Base-by-base conservation (phyloP, 1,140 invertebrate species). In the Laupala kohalensis region DNA sequence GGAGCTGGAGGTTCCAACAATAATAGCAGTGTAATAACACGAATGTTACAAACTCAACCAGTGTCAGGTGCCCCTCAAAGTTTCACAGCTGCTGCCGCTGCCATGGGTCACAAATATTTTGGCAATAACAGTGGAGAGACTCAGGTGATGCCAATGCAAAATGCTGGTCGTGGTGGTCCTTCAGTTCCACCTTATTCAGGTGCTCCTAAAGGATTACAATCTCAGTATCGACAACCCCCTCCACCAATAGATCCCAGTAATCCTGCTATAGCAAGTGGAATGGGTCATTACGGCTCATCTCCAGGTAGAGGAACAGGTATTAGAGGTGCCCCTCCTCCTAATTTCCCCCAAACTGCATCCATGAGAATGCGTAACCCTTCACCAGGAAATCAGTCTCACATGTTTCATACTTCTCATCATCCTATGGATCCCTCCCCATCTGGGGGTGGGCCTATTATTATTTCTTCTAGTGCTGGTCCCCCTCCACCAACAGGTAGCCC, bases 1-100 rank as follows among this genome's bases (percentile, higher is more conserved):
- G 67, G 66, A 37, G 69, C 19, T 53, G 37, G 37, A 19, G 19
- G 19, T 53, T 13, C 71, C 67, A 64, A 53, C 24, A 63, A 15
- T 65, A 69, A 26, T 23, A 72, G 67, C 27, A 72, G 69, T 37
- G 86, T 88, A 1, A 87, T 88, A 23, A 88, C 86, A 2, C 81
- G 86, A 64, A 87, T 89, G 84, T 79, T 86, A 53, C 85, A 87
- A 68, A 80, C 83, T 0, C 82, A 85, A 53, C 80, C 84, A 23
- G 79, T 81, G 0, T 77, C 80, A 0, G 79, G 71, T 25, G 79
- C 70, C 25, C 76, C 81, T 13, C 81, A 82, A 29, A 81, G 80
- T 2, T 83, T 82, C 65, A 78, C 80, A 12, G 80, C 80, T 0
- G 81, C 81, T 0, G 81, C 82, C 0, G 78, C 79, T 0, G 81